Evolutionary conservation across 2,888 invertebrate species (phyloP).

Genomic region (Nasonovia ribisnigri): DNA sequence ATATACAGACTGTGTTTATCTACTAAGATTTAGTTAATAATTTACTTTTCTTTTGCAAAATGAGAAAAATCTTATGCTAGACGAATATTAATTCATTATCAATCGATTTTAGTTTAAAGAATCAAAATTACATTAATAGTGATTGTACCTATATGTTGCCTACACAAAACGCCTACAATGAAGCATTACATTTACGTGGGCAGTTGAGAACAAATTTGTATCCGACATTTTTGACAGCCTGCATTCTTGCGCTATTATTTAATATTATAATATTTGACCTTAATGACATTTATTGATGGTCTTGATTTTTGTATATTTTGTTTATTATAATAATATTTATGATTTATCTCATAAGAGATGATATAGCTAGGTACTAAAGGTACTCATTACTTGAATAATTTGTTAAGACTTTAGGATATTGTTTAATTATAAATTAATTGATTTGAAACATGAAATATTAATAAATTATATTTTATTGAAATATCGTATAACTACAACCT

Average conservation of each 20-base stretch:
- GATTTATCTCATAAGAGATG: background rate
- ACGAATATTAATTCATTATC: background rate
- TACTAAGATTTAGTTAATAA: background rate
- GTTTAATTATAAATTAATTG: background rate
- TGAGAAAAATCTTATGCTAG: background rate
- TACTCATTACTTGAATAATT: background rate
- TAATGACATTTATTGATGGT: background rate
- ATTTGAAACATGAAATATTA: background rate
- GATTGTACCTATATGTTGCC: slow-evolving; percentile 36
- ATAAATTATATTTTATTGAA: background rate
- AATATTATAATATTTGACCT: background rate
- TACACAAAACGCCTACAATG: slow-evolving; percentile 38
- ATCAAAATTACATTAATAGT: background rate
- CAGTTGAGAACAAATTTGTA: background rate
- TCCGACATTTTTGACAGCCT: background rate
- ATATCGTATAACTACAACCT: background rate
- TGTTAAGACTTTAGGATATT: background rate
- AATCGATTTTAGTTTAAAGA: background rate
- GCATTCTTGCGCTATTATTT: background rate
- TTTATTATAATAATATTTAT: background rate
- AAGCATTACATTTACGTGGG: background rate
- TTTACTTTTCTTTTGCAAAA: background rate
- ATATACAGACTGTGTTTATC: background rate
- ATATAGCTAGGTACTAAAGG: too few species aligned
- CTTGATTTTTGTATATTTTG: background rate